Base-by-base conservation (phyloP, 2,113 vertebrate species). In the Ancistrus triradiatus region DNA sequence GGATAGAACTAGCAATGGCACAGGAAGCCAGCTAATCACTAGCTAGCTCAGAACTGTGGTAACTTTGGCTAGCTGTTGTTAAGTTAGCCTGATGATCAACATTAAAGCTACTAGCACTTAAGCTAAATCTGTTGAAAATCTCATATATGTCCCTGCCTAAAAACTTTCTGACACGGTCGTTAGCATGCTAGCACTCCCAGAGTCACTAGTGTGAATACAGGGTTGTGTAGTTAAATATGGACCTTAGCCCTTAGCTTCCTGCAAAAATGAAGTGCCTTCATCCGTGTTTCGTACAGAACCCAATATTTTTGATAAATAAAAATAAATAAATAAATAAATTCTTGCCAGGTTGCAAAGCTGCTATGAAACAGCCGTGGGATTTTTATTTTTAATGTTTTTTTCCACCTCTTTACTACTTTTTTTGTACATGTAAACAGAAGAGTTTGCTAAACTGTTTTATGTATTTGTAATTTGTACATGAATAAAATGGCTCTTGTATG, bases 381-480 rank as follows among this genome's bases (percentile, higher is more conserved):
- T 87, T 76, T 68, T 68, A 7, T 50, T 25, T 21, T 27, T 19
- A 0, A n/a, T n/a, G n/a, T 40, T 31, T 57, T 11, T 21, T 33
- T 31, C 24, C 13, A 37, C 14, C 7, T 37, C 27, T 31, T 19
- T n/a, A n/a, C n/a, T n/a, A n/a, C 9, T 50, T 25, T 46, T 60
- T 61, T 87, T 93, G 88, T 91, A 89, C 84, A 86, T 84, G 88
- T 86, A 90, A 88, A 83, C 81, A 85, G 79, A 89, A 88, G 84
- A 89, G 84, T 66, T 63, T 73, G 75, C 77, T 85, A 74, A 83
- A 76, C 68, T 86, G 79, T 85, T 42, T 85, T 82, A 86, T 89
- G 82, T 90, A 84, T 90, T 80, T 90, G 80, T 89, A 83, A 91
- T 91, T 83, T 95, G 90, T 94, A 92, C 89, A 93, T 91, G 90